Evolutionary conservation across 2,888 invertebrate genomes (phyloP).

Genomic region (Cryptosula pallasiana): DNA sequence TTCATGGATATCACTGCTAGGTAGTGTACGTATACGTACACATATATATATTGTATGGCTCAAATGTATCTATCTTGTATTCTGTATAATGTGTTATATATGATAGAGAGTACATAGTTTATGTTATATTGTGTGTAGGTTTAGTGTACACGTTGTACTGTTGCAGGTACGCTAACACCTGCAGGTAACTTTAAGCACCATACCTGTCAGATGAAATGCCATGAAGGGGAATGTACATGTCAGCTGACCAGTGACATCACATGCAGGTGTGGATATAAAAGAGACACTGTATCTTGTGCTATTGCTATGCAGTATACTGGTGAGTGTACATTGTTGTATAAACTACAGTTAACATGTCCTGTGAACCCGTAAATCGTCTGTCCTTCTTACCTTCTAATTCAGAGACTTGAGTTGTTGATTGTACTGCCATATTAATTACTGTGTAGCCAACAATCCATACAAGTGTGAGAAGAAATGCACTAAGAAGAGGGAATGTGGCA

Average conservation of each 20-base stretch:
- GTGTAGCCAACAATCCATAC: constrained; percentile 30
- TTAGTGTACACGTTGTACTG: too few species aligned
- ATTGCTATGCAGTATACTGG: constrained; percentile 38
- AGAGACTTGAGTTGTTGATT: neutral
- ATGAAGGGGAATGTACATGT: constrained; percentile 75
- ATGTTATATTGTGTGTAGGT: too few species aligned
- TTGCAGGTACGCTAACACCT: too few species aligned
- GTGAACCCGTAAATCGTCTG: too few species aligned
- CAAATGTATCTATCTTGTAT: too few species aligned
- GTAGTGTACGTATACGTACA: too few species aligned
- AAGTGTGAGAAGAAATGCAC: constrained; percentile 82
- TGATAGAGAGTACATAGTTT: too few species aligned
- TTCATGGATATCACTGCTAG: too few species aligned
- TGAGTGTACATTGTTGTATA: constrained; percentile 28
- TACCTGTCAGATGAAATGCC: constrained; percentile 64
- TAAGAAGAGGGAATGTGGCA: constrained; percentile 59
- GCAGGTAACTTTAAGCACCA: constrained; percentile 58
- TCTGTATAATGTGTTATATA: too few species aligned
- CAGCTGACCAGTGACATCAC: constrained; percentile 65
- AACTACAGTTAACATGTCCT: too few species aligned
- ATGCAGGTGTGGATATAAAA: constrained; percentile 78
- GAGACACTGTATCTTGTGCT: constrained; percentile 35
- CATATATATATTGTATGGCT: too few species aligned
- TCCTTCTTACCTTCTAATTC: neutral
- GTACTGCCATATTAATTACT: neutral